Evolutionary conservation across 2,888 invertebrate genomes (phyloP).

Genomic region (Lepidonotus clava): DNA sequence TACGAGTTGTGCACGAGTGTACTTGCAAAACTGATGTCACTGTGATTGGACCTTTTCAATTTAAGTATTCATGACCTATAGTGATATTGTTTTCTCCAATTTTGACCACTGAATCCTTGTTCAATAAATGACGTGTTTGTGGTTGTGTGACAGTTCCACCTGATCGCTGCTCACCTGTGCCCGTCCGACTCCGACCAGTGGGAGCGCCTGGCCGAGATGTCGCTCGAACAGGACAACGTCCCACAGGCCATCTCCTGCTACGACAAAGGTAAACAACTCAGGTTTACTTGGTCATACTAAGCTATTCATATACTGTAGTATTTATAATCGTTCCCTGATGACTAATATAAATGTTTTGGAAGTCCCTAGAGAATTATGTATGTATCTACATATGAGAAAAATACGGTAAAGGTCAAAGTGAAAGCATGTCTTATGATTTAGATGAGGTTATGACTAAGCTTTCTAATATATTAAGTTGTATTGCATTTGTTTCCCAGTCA

Average conservation of each 20-base stretch:
- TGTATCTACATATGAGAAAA: no score
- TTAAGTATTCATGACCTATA: background rate
- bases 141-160: slow-evolving; percentile 83
- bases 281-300: no score
- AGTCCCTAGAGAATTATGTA: no score
- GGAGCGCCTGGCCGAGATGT: slow-evolving; percentile 90
- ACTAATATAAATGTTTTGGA: no score
- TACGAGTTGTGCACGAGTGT: no score
- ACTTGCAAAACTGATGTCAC: no score
- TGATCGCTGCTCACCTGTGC: slow-evolving; percentile 92
- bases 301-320: no score
- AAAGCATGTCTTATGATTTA: no score
- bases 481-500: background rate
- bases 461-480: background rate
- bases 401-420: no score
- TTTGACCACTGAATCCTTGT: background rate
- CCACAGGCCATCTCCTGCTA: slow-evolving; percentile 91
- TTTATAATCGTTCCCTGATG: no score
- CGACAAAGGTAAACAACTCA: slow-evolving; percentile 84
- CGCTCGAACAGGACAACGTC: slow-evolving; percentile 87
- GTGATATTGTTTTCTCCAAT: background rate
- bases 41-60: background rate
- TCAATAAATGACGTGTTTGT: background rate
- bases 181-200: slow-evolving; percentile 91
- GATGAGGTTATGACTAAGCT: no score